Evolutionary conservation across 2,797 vertebrate genomes (phyloP).

Genomic region (Psittacula derbiana): DNA sequence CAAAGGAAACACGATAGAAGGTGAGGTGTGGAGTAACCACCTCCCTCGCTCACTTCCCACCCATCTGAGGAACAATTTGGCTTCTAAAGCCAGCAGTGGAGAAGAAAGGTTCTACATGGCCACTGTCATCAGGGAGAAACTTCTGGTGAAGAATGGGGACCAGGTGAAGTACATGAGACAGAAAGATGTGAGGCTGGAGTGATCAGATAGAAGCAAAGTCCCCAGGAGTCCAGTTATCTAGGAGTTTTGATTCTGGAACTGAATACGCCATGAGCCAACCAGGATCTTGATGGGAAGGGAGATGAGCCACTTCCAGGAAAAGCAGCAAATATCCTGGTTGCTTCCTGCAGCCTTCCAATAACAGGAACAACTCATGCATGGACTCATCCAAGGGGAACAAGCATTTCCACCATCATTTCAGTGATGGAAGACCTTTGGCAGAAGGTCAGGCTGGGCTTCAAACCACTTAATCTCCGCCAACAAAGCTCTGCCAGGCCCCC

Average conservation of each 20-base stretch:
- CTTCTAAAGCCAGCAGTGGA: too few relatives aligned
- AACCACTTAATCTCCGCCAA: not conserved
- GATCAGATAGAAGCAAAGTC: not conserved
- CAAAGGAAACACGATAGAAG: not conserved
- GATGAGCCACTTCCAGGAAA: not conserved
- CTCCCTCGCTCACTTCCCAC: not conserved
- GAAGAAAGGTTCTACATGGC: not conserved
- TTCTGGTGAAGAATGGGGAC: not conserved
- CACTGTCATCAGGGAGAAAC: not conserved
- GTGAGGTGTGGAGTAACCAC: not conserved
- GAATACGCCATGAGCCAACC: not conserved
- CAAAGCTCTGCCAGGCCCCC: not conserved
- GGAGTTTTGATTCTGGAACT: not conserved
- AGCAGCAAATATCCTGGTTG: not conserved
- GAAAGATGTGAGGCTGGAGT: not conserved
- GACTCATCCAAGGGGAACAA: not conserved
- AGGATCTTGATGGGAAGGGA: not conserved
- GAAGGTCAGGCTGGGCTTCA: not conserved
- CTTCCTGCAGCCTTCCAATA: not conserved
- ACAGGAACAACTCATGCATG: not conserved
- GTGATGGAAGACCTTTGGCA: not conserved
- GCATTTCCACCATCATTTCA: not conserved
- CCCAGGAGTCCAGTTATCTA: not conserved
- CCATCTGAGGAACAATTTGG: not conserved
- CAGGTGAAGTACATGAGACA: not conserved